Evolutionary conservation across 2,113 vertebrate species (phyloP).

Genomic region (Suricata suricatta): DNA sequence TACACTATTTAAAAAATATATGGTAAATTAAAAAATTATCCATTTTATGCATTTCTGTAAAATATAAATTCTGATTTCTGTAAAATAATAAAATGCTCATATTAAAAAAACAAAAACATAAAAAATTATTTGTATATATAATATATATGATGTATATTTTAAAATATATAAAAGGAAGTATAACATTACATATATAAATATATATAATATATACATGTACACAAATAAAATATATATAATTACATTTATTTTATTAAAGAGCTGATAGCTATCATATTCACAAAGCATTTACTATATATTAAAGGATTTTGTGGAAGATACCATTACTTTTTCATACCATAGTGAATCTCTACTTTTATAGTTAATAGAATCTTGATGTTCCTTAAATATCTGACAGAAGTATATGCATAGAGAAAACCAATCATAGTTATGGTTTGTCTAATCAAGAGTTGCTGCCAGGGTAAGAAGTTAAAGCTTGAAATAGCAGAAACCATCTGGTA

Average conservation of each 20-base stretch:
- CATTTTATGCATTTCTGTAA: no score
- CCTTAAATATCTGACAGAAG: neutral
- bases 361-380: neutral
- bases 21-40: no score
- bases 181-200: neutral
- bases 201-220: neutral
- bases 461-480: neutral
- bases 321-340: neutral
- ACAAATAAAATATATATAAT: neutral
- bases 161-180: neutral
- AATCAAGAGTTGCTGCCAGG: neutral
- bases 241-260: neutral
- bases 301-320: neutral
- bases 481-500: neutral
- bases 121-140: neutral
- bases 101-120: no score
- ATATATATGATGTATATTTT: neutral
- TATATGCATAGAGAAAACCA: neutral
- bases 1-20: no score
- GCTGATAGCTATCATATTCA: neutral
- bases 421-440: neutral
- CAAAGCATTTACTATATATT: neutral
- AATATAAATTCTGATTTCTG: no score
- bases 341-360: neutral
- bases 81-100: no score